Base-by-base conservation (phyloP, 1,140 invertebrate species). In the Pemphigus obesinymphae region DNA sequence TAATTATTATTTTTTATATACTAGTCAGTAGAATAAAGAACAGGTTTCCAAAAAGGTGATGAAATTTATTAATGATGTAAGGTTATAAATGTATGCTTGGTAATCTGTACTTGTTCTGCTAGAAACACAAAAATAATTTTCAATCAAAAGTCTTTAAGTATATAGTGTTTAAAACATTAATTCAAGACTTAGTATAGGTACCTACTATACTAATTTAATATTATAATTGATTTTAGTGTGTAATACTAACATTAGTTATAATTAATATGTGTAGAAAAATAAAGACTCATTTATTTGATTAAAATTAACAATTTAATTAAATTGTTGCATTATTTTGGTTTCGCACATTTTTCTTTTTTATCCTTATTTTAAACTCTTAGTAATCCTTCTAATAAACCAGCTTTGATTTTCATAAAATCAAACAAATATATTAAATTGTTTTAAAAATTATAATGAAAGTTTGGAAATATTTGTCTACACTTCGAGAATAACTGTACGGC, bases 161-260 rank as follows among this genome's bases (percentile, higher is more conserved):
- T 73, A 73, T 29, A 50, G 45, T 20, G 13, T 73, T 50, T 72
- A 48, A n/a, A 73, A 48, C 29, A 48, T 40, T 58, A 58, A 55
- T 37, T 76, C 31, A 76, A 76, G 73, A 76, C 73, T 55, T 76
- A 55, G 34, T 55, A 76, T 53, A n/a, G n/a, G n/a, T n/a, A n/a
- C n/a, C n/a, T n/a, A n/a, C n/a, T n/a, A n/a, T n/a, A 37, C 55
- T 76, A 63, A 61, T 80, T 63, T 80, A 63, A 37, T 45, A 26
- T 63, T 61, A 43, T 20, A 26, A 80, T 63, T 61, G 55, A 29
- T 20, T 61, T 55, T 61, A 80, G 55, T 17, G 6, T 80, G 23
- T 80, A 61, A 80, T 80, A 80, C 37, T 80, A 80, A 80, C 58
- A 80, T 20, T 80, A 80, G 26, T 29, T 80, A 6, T 76, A 76